Conservation (phyloP, 2,797 vertebrate genomes). For the Poliocrania exsul region DNA sequence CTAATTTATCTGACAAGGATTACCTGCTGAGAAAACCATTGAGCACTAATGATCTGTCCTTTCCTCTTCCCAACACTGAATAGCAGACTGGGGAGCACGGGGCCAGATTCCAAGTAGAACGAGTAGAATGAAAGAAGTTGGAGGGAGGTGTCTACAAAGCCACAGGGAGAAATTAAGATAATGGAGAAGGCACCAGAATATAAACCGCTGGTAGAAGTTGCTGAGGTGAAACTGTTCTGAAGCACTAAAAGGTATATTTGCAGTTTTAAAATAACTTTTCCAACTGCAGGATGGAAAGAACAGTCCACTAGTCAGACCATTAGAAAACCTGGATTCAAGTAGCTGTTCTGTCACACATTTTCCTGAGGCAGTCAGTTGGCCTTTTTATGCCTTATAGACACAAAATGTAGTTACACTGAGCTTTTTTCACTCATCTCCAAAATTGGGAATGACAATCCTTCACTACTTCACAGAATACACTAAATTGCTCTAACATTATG, state of each 20-base stretch:
- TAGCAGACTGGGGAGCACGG: neutral
- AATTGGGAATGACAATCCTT: neutral
- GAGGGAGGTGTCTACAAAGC: constrained; percentile 8
- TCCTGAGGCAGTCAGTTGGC: neutral
- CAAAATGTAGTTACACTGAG: neutral
- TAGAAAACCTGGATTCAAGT: neutral
- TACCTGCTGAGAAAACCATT: constrained; percentile 47
- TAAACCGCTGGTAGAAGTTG: neutral
- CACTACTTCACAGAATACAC: neutral
- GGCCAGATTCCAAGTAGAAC: constrained; percentile 6
- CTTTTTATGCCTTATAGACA: neutral
- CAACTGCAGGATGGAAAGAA: neutral
- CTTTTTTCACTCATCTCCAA: neutral
- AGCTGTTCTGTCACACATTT: neutral
- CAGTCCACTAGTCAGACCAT: neutral
- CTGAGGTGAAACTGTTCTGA: neutral
- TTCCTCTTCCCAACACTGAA: constrained; percentile 20
- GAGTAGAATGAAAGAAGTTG: neutral
- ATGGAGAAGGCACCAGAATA: neutral
- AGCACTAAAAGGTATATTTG: neutral
- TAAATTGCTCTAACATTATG: neutral
- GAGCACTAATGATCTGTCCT: constrained; percentile 46
- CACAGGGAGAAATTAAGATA: neutral
- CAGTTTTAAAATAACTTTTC: constrained; percentile 18
- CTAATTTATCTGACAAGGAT: constrained; percentile 47